A percentile compares a stretch with the other conserved stretches of the same genome.
Evolutionary conservation across 2,888 invertebrate species (phyloP).

Genomic region (Hydrotaea cyrtoneurina): DNA sequence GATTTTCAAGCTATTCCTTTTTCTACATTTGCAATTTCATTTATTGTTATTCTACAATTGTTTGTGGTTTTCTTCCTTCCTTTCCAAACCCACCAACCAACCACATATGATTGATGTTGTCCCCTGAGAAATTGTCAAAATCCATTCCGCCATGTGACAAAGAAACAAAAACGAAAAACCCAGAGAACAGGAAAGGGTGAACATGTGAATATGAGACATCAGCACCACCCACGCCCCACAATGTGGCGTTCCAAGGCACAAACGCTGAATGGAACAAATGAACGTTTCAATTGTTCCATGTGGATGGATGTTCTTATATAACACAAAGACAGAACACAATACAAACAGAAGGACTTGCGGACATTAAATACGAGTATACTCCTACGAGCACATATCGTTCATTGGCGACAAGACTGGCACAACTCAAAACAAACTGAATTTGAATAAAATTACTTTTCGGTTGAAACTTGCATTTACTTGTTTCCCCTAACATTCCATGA

Average conservation of each 20-base stretch:
- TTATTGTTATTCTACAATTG: conserved; percentile 36
- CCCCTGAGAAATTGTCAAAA: conserved; percentile 51
- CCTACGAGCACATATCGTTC: no score
- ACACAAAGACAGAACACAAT: neutral
- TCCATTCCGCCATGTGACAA: neutral
- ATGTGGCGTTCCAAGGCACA: neutral
- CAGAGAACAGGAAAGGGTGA: no score
- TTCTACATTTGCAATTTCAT: conserved; percentile 1
- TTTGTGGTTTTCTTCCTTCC: conserved; percentile 32
- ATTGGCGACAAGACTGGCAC: no score
- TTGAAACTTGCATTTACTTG: no score
- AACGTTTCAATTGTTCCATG: conserved; percentile 3
- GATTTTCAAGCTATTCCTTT: conserved; percentile 13
- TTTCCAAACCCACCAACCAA: neutral
- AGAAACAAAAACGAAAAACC: no score
- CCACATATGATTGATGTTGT: conserved; percentile 51
- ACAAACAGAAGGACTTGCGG: no score
- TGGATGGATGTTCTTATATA: neutral
- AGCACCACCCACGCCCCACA: neutral
- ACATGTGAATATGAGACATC: no score
- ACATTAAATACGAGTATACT: no score
- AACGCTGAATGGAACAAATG: neutral
- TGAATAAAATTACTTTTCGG: no score
- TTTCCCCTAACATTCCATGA: no score
- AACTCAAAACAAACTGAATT: no score